Evolutionary conservation across 2,888 invertebrate species (phyloP), one percentile per base, ranked within the genome.

Genomic region (Lasioglossum zephyrum): DNA sequence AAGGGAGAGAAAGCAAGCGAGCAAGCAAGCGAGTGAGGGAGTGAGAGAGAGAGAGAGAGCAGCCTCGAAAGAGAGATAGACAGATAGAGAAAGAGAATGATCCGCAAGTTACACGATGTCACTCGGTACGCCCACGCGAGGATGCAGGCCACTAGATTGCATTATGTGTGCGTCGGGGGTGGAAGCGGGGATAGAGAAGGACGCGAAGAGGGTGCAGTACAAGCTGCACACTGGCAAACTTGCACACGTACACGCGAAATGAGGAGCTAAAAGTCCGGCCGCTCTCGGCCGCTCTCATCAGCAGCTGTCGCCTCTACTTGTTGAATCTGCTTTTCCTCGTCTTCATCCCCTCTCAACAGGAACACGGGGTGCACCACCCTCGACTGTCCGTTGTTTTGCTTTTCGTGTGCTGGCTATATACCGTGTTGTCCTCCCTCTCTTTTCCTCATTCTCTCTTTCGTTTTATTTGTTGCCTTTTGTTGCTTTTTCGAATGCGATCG

Each of bases 251-350:
- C 73, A 39, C 72, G 77, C 79, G 63, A 88, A 84, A 84, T 76
- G 85, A 88, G 87, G 82, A 87, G 84, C 83, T 81, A 85, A 88
- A 88, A 89, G 89, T 88, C 87, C 77, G 88, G 87, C 79, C 81
- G 81, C 80, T 85, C 82, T 86, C 78, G 74, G 77, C 87, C 81
- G 86, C 89, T 93, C 93, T 93, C 93, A 92, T 93, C 93, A 92
- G 89, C 93, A 92, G 92, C 92, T 93, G 92, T 91, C 93, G 92
- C 91, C 83, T 93, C 90, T 91, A 93, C 93, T 92, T 93, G 93
- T 93, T 93, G 93, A 93, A 92, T 93, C 86, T 85, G 84, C 86
- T 79, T 84, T 87, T 87, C 88, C 88, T 88, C 88, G 73, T 77
- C 81, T 86, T 81, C 80, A 39, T 41, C 84, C 83, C 66, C 63